phyloP scores from a whole-genome alignment of 2,113 vertebrate species.

The Dasyurus viverrinus region DNA sequence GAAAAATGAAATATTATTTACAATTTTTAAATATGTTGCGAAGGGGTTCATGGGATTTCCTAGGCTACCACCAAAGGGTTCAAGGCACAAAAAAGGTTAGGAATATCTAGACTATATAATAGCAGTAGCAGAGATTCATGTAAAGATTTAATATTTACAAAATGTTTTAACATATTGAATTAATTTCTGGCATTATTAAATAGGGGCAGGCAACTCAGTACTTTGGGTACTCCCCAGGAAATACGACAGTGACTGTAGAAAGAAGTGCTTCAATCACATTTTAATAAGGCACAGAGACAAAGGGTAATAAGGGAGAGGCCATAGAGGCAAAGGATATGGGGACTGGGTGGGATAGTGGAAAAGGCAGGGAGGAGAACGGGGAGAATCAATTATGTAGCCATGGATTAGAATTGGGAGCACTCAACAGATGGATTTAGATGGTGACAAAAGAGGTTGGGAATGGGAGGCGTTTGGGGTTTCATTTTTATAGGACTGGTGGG shows the following conservation, averaged over 20 bases:
- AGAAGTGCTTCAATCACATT: not conserved
- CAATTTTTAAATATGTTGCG: not conserved
- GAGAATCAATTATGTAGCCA: not conserved
- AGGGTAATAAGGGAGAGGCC: too few relatives aligned
- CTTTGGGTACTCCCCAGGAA: not conserved
- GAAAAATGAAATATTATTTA: too few relatives aligned
- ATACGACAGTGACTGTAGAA: not conserved
- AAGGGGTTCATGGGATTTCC: not conserved
- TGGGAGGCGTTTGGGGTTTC: not conserved
- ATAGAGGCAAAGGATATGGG: not conserved
- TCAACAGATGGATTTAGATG: not conserved
- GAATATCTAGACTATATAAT: not conserved
- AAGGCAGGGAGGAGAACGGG: not conserved
- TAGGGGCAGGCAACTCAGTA: not conserved
- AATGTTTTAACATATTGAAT: not conserved
- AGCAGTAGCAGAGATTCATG: not conserved
- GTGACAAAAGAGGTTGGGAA: not conserved
- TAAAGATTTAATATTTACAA: not conserved
- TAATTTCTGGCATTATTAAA: not conserved
- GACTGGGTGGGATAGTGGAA: not conserved
- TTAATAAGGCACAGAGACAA: not conserved
- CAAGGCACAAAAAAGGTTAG: not conserved
- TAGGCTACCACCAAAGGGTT: not conserved
- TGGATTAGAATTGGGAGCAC: not conserved
- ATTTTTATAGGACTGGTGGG: not conserved